These are phyloP conservation scores for Apogon talboti DNA, from an alignment of 2,797 vertebrate genomes.

Conservation along the genomic window DNA sequence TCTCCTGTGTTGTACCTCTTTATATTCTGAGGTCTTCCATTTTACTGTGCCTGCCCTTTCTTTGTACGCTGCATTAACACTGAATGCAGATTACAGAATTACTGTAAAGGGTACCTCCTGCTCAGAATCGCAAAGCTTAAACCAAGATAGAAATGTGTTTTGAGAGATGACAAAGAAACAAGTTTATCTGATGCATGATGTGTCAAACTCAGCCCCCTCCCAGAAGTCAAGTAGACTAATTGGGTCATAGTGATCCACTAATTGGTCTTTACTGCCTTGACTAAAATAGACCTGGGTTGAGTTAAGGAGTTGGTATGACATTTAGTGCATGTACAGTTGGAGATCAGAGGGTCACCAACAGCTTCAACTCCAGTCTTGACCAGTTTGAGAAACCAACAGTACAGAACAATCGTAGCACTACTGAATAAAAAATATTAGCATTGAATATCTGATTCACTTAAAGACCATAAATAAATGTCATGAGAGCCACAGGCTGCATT, in stretches of 20 bases:
- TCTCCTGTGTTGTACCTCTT: slow-evolving; percentile 5
- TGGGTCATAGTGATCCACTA: slow-evolving; percentile 75
- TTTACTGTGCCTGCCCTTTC: background rate
- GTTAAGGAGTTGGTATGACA: slow-evolving; percentile 44
- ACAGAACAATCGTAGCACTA: slow-evolving; percentile 9
- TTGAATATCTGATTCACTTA: slow-evolving; percentile 26
- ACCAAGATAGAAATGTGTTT: no score
- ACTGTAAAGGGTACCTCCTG: background rate
- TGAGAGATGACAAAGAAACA: background rate
- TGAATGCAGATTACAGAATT: no score
- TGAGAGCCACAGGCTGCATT: slow-evolving; percentile 17
- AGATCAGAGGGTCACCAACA: slow-evolving; percentile 1
- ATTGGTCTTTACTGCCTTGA: slow-evolving; percentile 70
- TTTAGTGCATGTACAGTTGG: slow-evolving; percentile 21
- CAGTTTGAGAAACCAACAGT: slow-evolving; percentile 11
- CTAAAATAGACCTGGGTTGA: slow-evolving; percentile 67
- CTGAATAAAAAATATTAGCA: slow-evolving; percentile 29
- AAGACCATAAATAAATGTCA: slow-evolving; percentile 38
- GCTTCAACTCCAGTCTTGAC: slow-evolving; percentile 7
- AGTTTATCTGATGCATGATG: slow-evolving; percentile 17
- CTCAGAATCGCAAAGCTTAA: no score
- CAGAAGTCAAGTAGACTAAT: slow-evolving; percentile 46
- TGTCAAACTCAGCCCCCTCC: slow-evolving; percentile 21
- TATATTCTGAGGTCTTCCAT: background rate
- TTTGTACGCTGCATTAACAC: background rate